These are phyloP conservation scores for Arothron firmamentum DNA, from an alignment of 2,113 vertebrate species.

Conservation along the genomic window DNA sequence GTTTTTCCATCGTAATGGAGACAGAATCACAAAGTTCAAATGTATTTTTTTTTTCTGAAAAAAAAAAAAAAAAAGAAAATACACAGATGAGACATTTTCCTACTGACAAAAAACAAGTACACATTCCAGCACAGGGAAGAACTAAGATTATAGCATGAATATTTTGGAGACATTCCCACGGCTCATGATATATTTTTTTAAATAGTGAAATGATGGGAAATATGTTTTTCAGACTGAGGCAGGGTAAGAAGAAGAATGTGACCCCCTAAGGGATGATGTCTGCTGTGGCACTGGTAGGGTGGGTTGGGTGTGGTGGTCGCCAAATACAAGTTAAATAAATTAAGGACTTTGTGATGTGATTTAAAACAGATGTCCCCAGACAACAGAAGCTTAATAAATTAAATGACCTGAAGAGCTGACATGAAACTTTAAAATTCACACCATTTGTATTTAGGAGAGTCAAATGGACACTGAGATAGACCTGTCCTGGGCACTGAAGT, in stretches of 20 bases:
- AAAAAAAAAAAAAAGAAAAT: too few species aligned
- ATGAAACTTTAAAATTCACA: too few species aligned
- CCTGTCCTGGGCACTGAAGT: slow-evolving; percentile 72
- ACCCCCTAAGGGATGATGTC: slow-evolving; percentile 17
- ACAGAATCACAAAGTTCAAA: too few species aligned
- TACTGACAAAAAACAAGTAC: too few species aligned
- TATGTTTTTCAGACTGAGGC: slow-evolving; percentile 13
- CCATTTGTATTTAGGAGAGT: too few species aligned
- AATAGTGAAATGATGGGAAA: slow-evolving; percentile 14
- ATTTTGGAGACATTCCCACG: neutral
- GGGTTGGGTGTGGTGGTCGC: neutral
- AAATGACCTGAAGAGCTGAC: too few species aligned
- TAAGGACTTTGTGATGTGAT: neutral
- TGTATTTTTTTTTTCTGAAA: too few species aligned
- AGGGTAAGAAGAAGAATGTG: slow-evolving; percentile 21
- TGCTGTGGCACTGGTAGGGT: slow-evolving; percentile 5
- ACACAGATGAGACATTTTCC: too few species aligned
- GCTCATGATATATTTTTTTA: neutral
- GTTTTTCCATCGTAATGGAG: too few species aligned
- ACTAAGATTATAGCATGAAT: neutral
- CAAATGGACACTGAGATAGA: slow-evolving; percentile 16
- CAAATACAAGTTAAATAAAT: too few species aligned
- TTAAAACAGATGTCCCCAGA: neutral
- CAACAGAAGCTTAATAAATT: neutral
- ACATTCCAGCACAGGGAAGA: too few species aligned